Conservation (phyloP, 2,888 invertebrate genomes). For the Napeogenes inachia region DNA sequence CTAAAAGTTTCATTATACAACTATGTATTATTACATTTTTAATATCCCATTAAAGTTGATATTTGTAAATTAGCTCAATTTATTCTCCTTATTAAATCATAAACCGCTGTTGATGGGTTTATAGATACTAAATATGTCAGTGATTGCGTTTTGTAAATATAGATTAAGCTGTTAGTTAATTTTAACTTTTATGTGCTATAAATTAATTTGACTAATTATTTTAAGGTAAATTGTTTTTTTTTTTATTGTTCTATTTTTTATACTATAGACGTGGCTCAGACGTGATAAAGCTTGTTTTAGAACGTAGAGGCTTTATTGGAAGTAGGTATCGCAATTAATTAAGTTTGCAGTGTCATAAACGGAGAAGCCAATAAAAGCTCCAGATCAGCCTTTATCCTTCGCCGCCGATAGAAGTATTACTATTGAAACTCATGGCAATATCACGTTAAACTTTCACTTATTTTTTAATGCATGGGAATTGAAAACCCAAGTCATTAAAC, state of each 20-base stretch:
- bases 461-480: too few relatives aligned
- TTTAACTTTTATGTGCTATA: too few relatives aligned
- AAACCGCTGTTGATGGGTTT: too few relatives aligned
- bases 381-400: conserved; percentile 16
- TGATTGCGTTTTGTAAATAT: too few relatives aligned
- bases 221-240: too few relatives aligned
- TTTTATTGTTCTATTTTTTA: not conserved
- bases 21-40: conserved; percentile 30
- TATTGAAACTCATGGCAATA: not conserved
- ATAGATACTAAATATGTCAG: too few relatives aligned
- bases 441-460: not conserved
- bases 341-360: conserved; percentile 31
- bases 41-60: conserved; percentile 30
- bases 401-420: not conserved
- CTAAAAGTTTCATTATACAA: conserved; percentile 37
- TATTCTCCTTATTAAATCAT: too few relatives aligned
- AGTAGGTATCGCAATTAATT: conserved; percentile 39
- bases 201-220: too few relatives aligned
- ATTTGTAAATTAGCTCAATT: too few relatives aligned
- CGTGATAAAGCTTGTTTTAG: conserved; percentile 16
- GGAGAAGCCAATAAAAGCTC: conserved; percentile 34
- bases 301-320: conserved; percentile 18
- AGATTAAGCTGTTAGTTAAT: too few relatives aligned
- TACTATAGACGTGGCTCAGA: conserved; percentile 22
- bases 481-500: too few relatives aligned